Evolutionary conservation across 2,113 vertebrate species (phyloP), one percentile per base, ranked within the genome.

Genomic region (Ancistrus triradiatus): DNA sequence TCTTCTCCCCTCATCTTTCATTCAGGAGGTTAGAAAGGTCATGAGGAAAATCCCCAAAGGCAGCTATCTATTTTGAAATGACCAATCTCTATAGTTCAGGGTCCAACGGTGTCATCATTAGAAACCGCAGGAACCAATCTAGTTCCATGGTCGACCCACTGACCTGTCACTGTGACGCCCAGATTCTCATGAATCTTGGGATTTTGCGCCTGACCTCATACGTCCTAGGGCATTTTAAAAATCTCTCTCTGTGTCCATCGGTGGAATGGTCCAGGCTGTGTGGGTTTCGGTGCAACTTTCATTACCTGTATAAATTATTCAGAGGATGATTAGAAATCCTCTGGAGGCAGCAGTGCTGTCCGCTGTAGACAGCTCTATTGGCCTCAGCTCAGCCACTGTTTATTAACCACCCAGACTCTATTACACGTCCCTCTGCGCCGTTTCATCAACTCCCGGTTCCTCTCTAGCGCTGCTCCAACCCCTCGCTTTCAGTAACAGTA

Each of bases 231-330:
- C 68, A 53, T 38, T 38, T 48, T 64, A 21, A 1, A 49, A 17
- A 35, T 35, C 43, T 42, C 31, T 25, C 8, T 33, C 37, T 63
- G 28, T 48, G 31, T 42, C 47, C 15, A 48, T 6, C 6, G n/a
- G 14, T 49, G 53, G 42, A 42, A 59, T 46, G 15, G 42, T 18
- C 44, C 19, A 50, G 25, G 24, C 49, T 70, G 11, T 55, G 59
- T 67, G 67, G 13, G 37, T 47, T 50, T 59, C 27, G 33, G 24
- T 72, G 70, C 46, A 35, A 52, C 40, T 68, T 76, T 76, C 68
- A 78, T 76, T 76, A 76, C 61, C 27, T 65, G 46, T 52, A 62
- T 78, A 61, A 78, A 78, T 72, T 63, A 78, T 78, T 78, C 74
- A 78, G 48, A 31, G 38, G 27, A 27, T 70, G 60, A 69, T 75